A percentile compares a stretch with the other conserved stretches of the same genome.
Evolutionary conservation across 1,140 invertebrate species (phyloP).

Genomic region (Steinernema feltiae): DNA sequence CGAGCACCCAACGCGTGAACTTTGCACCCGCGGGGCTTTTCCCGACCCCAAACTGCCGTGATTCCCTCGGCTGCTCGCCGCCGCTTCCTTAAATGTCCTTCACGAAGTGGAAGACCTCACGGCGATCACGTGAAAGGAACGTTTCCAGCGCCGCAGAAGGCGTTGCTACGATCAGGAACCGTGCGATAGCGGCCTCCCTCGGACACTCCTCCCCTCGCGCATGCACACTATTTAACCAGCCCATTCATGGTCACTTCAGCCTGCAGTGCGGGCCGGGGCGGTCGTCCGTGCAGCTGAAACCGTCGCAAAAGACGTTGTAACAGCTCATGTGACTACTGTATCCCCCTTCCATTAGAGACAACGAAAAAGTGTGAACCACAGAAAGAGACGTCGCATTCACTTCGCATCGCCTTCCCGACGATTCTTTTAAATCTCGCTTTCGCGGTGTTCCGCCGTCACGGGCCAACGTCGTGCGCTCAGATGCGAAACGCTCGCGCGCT

Average conservation of each 20-base stretch:
- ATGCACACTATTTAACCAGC: background rate
- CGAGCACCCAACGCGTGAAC: background rate
- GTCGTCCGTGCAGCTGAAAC: too few species aligned
- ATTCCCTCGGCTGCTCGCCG: background rate
- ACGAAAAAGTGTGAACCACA: background rate
- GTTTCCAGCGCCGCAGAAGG: too few species aligned
- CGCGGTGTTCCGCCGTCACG: background rate
- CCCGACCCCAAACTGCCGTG: background rate
- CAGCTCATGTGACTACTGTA: background rate
- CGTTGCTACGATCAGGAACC: too few species aligned
- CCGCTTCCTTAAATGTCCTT: background rate
- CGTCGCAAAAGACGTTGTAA: background rate
- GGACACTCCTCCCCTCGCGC: background rate
- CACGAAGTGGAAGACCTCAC: too few species aligned
- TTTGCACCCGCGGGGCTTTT: conserved; percentile 11
- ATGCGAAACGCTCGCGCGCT: too few species aligned
- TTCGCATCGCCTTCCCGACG: background rate
- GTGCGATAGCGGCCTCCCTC: background rate
- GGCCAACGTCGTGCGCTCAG: too few species aligned
- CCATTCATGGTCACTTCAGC: background rate
- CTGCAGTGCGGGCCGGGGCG: background rate
- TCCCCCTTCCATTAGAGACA: background rate
- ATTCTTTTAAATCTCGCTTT: background rate
- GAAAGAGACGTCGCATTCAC: background rate
- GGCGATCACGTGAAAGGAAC: too few species aligned